Percentiles rank a stretch among this genome's conserved stretches.
phyloP scores from a whole-genome alignment of 2,113 vertebrate genomes.

The Galbula dea region DNA sequence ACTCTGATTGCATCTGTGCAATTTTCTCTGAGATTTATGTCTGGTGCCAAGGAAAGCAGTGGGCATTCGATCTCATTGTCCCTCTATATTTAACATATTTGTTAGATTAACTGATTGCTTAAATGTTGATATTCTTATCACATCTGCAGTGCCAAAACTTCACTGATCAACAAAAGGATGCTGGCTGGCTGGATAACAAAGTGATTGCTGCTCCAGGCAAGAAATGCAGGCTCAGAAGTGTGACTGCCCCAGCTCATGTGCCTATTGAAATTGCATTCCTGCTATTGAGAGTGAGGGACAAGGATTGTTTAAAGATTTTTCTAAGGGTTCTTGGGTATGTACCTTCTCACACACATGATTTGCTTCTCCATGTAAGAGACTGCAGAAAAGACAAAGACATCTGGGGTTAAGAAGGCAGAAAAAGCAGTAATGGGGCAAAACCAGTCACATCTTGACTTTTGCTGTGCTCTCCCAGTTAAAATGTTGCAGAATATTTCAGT shows the following conservation, averaged over 20 bases:
- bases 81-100: constrained; percentile 55
- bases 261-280: neutral
- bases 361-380: neutral
- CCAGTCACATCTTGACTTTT: neutral
- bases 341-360: neutral
- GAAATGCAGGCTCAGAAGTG: neutral
- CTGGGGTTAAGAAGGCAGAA: neutral
- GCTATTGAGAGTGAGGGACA: neutral
- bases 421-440: neutral
- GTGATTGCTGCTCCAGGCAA: neutral
- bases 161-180: constrained; percentile 35
- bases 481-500: neutral
- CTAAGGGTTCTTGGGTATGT: neutral
- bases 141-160: constrained; percentile 45
- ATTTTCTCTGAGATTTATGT: constrained; percentile 70
- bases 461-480: neutral
- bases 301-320: neutral
- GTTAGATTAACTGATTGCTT: constrained; percentile 57
- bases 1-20: constrained; percentile 63
- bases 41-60: constrained; percentile 50
- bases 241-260: neutral
- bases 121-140: constrained; percentile 60
- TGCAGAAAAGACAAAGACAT: neutral
- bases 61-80: constrained; percentile 42
- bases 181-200: neutral